These are phyloP conservation scores for Stegostoma tigrinum DNA, from an alignment of 2,113 vertebrate species.

Conservation along the genomic window DNA sequence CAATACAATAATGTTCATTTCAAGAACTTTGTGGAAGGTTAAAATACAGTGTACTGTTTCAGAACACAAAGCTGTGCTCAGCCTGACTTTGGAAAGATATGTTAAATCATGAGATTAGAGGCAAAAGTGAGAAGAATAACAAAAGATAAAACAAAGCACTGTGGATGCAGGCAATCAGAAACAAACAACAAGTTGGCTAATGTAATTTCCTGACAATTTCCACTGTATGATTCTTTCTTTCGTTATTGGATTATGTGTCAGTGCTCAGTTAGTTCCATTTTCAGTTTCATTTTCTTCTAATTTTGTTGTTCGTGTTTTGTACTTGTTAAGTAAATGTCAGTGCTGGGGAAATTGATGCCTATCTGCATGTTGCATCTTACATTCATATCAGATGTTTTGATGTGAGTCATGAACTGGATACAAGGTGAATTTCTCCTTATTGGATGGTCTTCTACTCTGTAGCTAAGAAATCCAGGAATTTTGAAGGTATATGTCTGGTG, in stretches of 20 bases:
- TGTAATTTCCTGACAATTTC: neutral
- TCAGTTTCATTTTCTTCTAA: neutral
- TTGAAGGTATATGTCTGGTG: neutral
- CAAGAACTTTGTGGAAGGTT: conserved; percentile 13
- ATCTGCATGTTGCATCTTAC: neutral
- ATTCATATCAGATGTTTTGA: neutral
- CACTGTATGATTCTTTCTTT: too few species aligned
- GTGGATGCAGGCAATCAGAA: too few species aligned
- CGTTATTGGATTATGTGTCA: neutral
- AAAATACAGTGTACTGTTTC: neutral
- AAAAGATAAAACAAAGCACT: neutral
- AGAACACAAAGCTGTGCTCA: neutral
- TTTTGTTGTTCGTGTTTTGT: neutral
- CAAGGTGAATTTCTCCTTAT: neutral
- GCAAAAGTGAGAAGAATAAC: neutral
- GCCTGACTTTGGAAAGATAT: neutral
- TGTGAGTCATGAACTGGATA: neutral
- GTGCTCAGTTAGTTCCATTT: neutral
- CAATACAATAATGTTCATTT: conserved; percentile 16
- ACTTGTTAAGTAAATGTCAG: neutral
- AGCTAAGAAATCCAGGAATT: neutral
- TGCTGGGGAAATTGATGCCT: neutral
- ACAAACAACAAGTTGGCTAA: too few species aligned
- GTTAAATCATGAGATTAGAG: neutral
- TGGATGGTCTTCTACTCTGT: neutral